Evolutionary conservation across 1,140 invertebrate species (phyloP), one percentile per base, ranked within the genome.

Genomic region (Colletes latitarsis): DNA sequence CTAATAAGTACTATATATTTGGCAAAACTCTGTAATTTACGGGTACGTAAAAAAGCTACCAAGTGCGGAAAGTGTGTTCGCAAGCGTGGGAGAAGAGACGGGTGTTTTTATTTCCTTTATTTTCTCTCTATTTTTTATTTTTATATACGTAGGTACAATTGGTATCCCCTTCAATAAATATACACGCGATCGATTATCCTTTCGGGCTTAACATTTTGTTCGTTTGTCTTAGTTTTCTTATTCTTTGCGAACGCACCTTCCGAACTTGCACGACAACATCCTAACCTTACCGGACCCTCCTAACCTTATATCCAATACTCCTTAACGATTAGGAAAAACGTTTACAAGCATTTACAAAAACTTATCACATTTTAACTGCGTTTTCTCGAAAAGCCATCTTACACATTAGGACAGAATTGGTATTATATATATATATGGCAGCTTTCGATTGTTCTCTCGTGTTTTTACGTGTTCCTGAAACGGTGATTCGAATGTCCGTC

Each of bases 271-370:
- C 88, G 30, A 90, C 82, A 87, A 91, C 86, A 77, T 85, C 88
- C 81, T 90, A 90, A 81, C 85, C 79, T 81, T 91, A 90, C 77
- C 82, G 88, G 82, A 91, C 75, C 89, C 70, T 84, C 78, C 76
- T 91, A 91, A 91, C 88, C 85, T 91, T 92, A 92, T 74, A 30
- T 75, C 79, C 66, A 78, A 90, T 90, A 89, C 64, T 83, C 62
- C 90, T 92, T 92, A 92, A 83, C 86, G 81, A 82, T 92, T 91
- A 87, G 87, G 86, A 88, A 90, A 93, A 92, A 93, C 92, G 92
- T 93, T 92, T 92, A 93, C 91, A 93, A 93, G 93, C 93, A 93
- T 93, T 93, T 93, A 93, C 92, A 93, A 93, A 93, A 93, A 92
- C 92, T 93, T 93, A 93, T 93, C 93, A 93, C 93, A 93, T 93